Evolutionary conservation across 2,888 invertebrate species (phyloP).

Genomic region (Venustoraphidia nigricollis): DNA sequence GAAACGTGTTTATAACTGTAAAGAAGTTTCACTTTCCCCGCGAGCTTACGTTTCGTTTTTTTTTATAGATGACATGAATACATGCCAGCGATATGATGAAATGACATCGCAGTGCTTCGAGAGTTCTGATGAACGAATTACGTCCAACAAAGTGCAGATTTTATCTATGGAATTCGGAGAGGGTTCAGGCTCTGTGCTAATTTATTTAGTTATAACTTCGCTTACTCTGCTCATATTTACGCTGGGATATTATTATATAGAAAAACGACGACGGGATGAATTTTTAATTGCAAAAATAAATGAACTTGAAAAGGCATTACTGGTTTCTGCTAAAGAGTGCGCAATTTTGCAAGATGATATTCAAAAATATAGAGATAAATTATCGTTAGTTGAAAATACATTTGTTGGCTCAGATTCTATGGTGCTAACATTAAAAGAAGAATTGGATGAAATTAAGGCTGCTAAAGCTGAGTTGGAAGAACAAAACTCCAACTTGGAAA

Average conservation of each 20-base stretch:
- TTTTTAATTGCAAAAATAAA: slow-evolving; percentile 53
- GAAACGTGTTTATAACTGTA: no score
- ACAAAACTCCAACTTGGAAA: slow-evolving; percentile 49
- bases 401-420: slow-evolving; percentile 58
- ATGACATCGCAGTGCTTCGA: not conserved
- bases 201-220: slow-evolving; percentile 50
- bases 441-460: slow-evolving; percentile 37
- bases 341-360: slow-evolving; percentile 47
- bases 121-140: not conserved
- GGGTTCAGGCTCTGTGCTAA: slow-evolving; percentile 30
- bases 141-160: not conserved
- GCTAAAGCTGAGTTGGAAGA: slow-evolving; percentile 41
- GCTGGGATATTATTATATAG: slow-evolving; percentile 62
- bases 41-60: no score
- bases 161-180: slow-evolving; percentile 15
- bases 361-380: slow-evolving; percentile 36
- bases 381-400: slow-evolving; percentile 50
- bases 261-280: slow-evolving; percentile 55
- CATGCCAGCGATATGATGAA: no score
- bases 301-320: slow-evolving; percentile 41
- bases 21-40: no score
- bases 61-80: no score
- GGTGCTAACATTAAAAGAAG: slow-evolving; percentile 48
- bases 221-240: slow-evolving; percentile 56
- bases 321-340: slow-evolving; percentile 46